These are phyloP conservation scores for Siderastrea siderea DNA, from an alignment of 92 coral and sea anemone genomes.

Conservation along the genomic window DNA sequence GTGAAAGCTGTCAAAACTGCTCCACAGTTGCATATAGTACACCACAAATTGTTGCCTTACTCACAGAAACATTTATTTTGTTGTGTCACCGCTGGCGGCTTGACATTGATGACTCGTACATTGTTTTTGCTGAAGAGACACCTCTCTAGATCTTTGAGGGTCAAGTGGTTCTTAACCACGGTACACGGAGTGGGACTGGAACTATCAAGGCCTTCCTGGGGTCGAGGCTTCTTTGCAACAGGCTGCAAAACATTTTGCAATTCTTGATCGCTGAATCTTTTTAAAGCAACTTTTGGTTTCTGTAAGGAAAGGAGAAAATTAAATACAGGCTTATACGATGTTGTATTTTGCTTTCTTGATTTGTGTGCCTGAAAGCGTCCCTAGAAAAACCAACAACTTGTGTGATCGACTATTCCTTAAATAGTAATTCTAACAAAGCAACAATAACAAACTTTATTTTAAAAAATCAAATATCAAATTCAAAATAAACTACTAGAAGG, in stretches of 20 bases:
- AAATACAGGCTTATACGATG: not conserved
- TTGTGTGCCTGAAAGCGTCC: too few relatives aligned
- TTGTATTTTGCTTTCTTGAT: not conserved
- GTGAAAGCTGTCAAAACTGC: too few relatives aligned
- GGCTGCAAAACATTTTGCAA: not conserved
- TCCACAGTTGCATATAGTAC: too few relatives aligned
- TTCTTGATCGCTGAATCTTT: not conserved
- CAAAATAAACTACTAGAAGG: too few relatives aligned
- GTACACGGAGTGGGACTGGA: slow-evolving; percentile 10
- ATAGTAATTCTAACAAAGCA: too few relatives aligned
- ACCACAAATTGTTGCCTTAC: not conserved
- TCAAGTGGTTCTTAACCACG: not conserved
- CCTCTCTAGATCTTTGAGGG: slow-evolving; percentile 3
- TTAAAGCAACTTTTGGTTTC: not conserved
- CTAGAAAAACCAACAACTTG: too few relatives aligned
- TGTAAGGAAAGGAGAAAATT: not conserved
- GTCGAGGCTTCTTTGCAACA: slow-evolving; percentile 11
- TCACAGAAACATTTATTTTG: slow-evolving; percentile 38
- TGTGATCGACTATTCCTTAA: too few relatives aligned
- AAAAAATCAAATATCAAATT: too few relatives aligned
- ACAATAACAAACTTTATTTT: too few relatives aligned
- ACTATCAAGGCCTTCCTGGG: not conserved
- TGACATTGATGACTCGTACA: not conserved
- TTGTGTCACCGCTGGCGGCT: not conserved
- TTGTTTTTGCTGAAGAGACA: not conserved